A percentile compares a stretch with the other conserved stretches of the same genome.
These are phyloP conservation scores for Catalaphyllia jardinei DNA, from an alignment of 64 coral and sea anemone species.

Conservation along the genomic window DNA sequence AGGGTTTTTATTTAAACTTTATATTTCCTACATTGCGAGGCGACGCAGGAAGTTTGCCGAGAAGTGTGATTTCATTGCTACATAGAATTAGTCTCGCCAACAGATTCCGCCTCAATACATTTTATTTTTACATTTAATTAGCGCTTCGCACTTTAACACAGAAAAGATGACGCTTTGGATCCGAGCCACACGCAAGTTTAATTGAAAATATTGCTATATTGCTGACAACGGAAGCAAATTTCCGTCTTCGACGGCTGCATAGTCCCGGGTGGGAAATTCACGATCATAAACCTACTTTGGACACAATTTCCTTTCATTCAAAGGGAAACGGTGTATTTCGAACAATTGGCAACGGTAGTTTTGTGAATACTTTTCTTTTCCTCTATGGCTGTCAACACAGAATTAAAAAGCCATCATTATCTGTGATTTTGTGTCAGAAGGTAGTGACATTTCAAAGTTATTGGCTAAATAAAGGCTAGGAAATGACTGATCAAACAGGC, in stretches of 20 bases:
- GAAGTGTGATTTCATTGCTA: conserved; percentile 40
- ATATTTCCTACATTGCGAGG: conserved; percentile 26
- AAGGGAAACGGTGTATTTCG: conserved; percentile 19
- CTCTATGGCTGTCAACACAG: conserved; percentile 74
- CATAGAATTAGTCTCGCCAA: conserved; percentile 35
- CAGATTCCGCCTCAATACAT: conserved; percentile 6
- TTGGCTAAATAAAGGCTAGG: conserved; percentile 80
- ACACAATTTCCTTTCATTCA: conserved; percentile 2
- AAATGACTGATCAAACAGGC: conserved; percentile 75
- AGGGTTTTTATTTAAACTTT: conserved; percentile 35
- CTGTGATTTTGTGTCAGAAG: conserved; percentile 67
- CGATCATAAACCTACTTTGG: background rate
- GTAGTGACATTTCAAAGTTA: conserved; percentile 87
- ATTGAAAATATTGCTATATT: conserved; percentile 8
- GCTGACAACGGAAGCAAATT: conserved; percentile 18
- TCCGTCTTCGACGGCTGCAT: background rate
- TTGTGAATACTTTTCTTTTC: conserved; percentile 39
- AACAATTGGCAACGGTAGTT: conserved; percentile 5
- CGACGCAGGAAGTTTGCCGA: conserved; percentile 28
- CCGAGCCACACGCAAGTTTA: background rate
- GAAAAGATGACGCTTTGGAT: background rate
- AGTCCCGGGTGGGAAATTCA: background rate
- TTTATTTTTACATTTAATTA: conserved; percentile 30
- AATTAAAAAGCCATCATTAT: conserved; percentile 93
- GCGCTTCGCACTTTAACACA: background rate